Evolutionary conservation across 2,113 vertebrate genomes (phyloP).

Genomic region (Pardalotus punctatus): DNA sequence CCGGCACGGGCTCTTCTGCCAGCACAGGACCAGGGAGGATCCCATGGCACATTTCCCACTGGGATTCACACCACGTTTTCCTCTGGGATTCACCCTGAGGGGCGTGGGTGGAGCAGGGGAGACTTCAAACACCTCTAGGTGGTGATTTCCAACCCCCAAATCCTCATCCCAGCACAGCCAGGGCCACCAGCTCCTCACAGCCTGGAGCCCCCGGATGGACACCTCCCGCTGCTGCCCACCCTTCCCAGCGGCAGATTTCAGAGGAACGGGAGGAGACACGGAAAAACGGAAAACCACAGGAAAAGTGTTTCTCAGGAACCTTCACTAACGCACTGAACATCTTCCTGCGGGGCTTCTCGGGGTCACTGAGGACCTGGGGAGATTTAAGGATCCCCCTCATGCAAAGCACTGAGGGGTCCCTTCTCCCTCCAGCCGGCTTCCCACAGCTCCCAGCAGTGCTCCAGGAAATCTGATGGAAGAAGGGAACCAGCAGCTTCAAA

Average conservation of each 20-base stretch:
- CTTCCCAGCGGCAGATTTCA: neutral
- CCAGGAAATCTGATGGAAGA: neutral
- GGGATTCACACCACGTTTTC: neutral
- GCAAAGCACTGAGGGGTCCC: neutral
- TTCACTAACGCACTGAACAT: rapidly evolving
- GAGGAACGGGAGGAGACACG: rapidly evolving
- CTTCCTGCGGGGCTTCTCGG: neutral
- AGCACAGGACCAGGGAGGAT: neutral
- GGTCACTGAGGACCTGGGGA: neutral
- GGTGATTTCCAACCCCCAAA: neutral
- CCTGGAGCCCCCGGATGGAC: neutral
- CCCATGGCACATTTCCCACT: neutral
- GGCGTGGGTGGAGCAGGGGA: rapidly evolving
- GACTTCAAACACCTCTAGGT: rapidly evolving
- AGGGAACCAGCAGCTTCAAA: neutral
- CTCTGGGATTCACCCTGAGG: neutral
- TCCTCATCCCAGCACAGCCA: neutral
- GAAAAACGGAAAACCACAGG: too few species aligned
- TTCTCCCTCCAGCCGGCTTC: neutral
- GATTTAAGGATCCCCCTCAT: neutral
- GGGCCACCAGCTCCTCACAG: neutral
- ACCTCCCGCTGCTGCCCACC: neutral
- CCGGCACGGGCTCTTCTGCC: neutral
- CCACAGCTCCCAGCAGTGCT: neutral
- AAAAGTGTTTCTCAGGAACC: neutral